These are phyloP conservation scores for Peromyscus polionotus DNA, from an alignment of 2,113 vertebrate species.

Conservation along the genomic window DNA sequence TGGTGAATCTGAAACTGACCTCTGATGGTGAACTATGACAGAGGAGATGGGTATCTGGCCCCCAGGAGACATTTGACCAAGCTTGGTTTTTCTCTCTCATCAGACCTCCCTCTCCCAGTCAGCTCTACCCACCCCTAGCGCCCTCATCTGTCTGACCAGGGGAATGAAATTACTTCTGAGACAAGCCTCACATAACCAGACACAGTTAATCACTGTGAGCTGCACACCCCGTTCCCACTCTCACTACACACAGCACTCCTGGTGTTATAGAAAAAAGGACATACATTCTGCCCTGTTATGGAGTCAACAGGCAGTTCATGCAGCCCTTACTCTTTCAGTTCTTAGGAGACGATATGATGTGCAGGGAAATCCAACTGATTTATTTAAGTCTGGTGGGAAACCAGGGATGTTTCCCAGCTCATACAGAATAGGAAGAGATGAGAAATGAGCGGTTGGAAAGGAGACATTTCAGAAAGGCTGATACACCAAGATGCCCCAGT, in stretches of 20 bases:
- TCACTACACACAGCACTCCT: fast-evolving
- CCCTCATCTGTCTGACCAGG: not conserved
- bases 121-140: not conserved
- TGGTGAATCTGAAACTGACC: not conserved
- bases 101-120: no score
- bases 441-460: not conserved
- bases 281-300: not conserved
- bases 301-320: not conserved
- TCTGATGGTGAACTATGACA: not conserved
- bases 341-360: not conserved
- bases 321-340: not conserved
- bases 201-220: not conserved
- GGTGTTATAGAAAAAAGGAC: no score
- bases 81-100: no score
- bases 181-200: not conserved
- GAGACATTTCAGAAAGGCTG: not conserved
- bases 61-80: not conserved
- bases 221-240: fast-evolving
- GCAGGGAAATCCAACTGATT: no score
- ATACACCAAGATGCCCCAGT: not conserved
- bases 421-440: not conserved
- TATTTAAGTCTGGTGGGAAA: not conserved
- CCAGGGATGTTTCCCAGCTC: not conserved
- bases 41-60: fast-evolving
- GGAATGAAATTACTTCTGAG: not conserved